These are phyloP conservation scores for Anthopleura sola DNA, from an alignment of 64 coral and sea anemone species.

Conservation along the genomic window DNA sequence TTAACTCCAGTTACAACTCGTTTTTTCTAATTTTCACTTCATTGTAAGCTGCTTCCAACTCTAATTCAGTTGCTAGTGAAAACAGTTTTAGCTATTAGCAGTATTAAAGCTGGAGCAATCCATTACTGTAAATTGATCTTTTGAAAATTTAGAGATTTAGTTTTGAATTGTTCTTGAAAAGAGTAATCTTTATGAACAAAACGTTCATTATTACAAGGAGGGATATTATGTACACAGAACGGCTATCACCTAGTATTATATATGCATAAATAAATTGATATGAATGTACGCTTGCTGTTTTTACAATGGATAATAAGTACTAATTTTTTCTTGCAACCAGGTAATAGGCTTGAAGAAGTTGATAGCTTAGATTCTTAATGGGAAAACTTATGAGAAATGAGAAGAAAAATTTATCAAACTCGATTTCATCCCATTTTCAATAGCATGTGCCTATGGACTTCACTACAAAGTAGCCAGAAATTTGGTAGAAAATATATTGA, in stretches of 20 bases:
- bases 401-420: background rate
- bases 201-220: background rate
- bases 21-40: no score
- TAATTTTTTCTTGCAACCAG: background rate
- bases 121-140: background rate
- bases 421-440: no score
- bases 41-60: background rate
- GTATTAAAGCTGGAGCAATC: background rate
- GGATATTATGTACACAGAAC: background rate
- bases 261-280: constrained; percentile 11
- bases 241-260: background rate
- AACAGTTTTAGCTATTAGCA: background rate
- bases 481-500: no score
- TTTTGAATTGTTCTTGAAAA: background rate
- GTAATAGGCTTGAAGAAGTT: background rate
- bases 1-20: no score
- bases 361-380: background rate
- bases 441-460: no score
- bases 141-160: background rate
- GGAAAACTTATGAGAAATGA: background rate
- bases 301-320: background rate
- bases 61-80: background rate
- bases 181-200: no score
- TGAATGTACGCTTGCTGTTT: background rate
- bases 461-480: no score